Conservation (phyloP, 2,888 invertebrate genomes). For the Doris montereyensis region DNA sequence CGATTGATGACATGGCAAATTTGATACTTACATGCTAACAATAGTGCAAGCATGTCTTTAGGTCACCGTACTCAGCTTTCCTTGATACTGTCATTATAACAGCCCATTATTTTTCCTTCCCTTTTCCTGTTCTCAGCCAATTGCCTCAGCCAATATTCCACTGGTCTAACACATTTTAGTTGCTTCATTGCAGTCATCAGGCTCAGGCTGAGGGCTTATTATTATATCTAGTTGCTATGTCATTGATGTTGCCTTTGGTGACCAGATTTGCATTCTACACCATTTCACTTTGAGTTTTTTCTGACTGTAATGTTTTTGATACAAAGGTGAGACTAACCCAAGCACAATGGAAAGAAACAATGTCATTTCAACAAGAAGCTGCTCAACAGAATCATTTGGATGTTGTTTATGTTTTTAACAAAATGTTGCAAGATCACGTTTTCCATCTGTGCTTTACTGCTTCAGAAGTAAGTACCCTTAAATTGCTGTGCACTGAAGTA, state of each 20-base stretch:
- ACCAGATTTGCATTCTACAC: too few species aligned
- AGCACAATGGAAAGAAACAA: conserved; percentile 53
- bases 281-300: too few species aligned
- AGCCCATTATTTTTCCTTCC: too few species aligned
- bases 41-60: too few species aligned
- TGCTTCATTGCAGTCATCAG: not conserved
- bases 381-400: conserved; percentile 63
- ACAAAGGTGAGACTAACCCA: conserved; percentile 62
- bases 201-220: not conserved
- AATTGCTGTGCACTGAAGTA: too few species aligned
- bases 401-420: conserved; percentile 62
- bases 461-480: conserved; percentile 59
- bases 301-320: not conserved
- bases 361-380: conserved; percentile 55
- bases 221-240: not conserved
- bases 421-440: conserved; percentile 57
- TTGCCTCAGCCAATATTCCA: too few species aligned
- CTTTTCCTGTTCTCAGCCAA: too few species aligned
- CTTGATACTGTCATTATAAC: too few species aligned
- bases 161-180: too few species aligned
- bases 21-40: too few species aligned
- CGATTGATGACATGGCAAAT: too few species aligned
- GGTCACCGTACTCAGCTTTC: too few species aligned
- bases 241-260: not conserved
- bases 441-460: conserved; percentile 58